Conservation (phyloP, 1,140 invertebrate genomes). For the Drosophila grimshawi region DNA sequence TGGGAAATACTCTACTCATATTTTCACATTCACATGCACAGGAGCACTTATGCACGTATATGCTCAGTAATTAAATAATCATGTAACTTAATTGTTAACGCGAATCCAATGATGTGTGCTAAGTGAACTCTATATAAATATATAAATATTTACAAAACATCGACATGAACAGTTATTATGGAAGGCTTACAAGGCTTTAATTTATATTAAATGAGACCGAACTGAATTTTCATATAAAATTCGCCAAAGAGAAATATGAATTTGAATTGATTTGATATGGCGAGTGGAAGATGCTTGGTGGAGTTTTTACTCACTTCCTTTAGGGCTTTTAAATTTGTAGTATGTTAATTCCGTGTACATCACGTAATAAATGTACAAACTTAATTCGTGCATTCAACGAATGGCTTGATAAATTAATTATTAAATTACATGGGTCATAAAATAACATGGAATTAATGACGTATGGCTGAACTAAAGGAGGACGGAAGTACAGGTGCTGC, state of each 20-base stretch:
- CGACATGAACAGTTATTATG: background rate
- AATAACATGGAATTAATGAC: constrained; percentile 63
- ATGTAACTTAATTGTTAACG: constrained; percentile 4
- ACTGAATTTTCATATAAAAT: background rate
- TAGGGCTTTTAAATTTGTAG: background rate
- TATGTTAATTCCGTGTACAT: background rate
- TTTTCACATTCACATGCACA: background rate
- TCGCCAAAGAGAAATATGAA: background rate
- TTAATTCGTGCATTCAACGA: background rate
- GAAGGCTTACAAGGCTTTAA: background rate
- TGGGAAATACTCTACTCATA: background rate
- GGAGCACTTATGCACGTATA: background rate
- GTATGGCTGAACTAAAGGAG: constrained; percentile 26
- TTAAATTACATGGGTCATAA: constrained; percentile 44
- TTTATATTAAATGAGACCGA: background rate
- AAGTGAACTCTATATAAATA: constrained; percentile 10
- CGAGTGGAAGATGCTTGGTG: background rate
- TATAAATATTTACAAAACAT: background rate
- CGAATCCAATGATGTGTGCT: constrained; percentile 15
- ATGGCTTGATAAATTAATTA: constrained; percentile 36
- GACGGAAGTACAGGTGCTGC: constrained; percentile 48
- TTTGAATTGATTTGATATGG: background rate
- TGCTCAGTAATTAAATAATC: constrained; percentile 12
- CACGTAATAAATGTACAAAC: background rate
- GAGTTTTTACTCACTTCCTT: background rate